These are phyloP conservation scores for Vultur gryphus DNA, from an alignment of 2,797 vertebrate genomes.

Conservation along the genomic window DNA sequence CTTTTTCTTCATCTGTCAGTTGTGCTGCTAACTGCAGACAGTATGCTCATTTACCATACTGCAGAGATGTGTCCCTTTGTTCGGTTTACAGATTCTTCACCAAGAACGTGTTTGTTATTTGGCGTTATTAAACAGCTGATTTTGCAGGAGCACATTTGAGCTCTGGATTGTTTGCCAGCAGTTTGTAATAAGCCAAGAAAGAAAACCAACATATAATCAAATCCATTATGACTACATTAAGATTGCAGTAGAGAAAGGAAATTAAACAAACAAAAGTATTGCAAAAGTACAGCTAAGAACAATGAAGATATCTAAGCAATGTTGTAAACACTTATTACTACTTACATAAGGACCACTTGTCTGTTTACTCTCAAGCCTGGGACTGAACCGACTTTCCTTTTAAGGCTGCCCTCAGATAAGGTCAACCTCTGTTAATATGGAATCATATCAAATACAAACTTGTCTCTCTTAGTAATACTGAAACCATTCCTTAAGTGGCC, in stretches of 20 bases:
- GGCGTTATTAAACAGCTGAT: background rate
- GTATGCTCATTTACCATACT: background rate
- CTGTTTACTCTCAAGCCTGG: slow-evolving; percentile 21
- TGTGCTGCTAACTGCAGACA: background rate
- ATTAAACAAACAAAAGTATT: slow-evolving; percentile 49
- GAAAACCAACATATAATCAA: slow-evolving; percentile 43
- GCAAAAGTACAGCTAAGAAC: slow-evolving; percentile 26
- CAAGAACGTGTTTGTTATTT: background rate
- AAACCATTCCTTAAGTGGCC: background rate
- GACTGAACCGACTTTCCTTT: slow-evolving; percentile 41
- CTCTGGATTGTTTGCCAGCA: slow-evolving; percentile 26
- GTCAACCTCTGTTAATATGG: slow-evolving; percentile 14
- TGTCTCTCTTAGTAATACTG: background rate
- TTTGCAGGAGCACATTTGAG: slow-evolving; percentile 7
- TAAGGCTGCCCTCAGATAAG: slow-evolving; percentile 42
- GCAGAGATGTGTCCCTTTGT: background rate
- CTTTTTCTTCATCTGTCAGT: background rate
- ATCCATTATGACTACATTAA: slow-evolving; percentile 37
- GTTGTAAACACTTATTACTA: slow-evolving; percentile 46
- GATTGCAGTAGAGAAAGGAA: slow-evolving; percentile 54
- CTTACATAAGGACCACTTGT: slow-evolving; percentile 44
- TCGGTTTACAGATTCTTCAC: background rate
- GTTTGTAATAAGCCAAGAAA: slow-evolving; percentile 43
- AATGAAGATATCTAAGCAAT: slow-evolving; percentile 44
- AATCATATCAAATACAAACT: slow-evolving; percentile 6